Conservation (phyloP, 2,888 invertebrate species). For the Leucophenga montana region DNA sequence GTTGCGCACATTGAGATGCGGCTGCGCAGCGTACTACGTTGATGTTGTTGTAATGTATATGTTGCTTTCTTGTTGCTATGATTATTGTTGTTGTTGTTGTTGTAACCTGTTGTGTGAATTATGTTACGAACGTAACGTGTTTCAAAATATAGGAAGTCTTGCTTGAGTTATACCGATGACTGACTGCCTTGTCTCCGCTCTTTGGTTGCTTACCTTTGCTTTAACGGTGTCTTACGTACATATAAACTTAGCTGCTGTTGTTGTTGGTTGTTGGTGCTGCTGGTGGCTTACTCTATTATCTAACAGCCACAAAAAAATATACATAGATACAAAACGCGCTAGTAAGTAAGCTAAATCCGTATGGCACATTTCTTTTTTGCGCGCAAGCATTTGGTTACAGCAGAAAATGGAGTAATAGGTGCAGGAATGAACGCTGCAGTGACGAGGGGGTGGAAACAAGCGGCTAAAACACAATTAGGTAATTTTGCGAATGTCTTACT, state of each 20-base stretch:
- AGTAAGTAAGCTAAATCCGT: constrained; percentile 27
- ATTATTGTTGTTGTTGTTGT: constrained; percentile 30
- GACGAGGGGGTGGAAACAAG: too few relatives aligned
- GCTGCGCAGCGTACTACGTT: not conserved
- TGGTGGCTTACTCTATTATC: constrained; percentile 49
- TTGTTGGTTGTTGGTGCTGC: constrained; percentile 35
- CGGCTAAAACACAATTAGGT: constrained; percentile 58
- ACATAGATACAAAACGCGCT: constrained; percentile 41
- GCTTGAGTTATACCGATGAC: constrained; percentile 64
- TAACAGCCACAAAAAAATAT: constrained; percentile 50
- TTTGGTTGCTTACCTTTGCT: constrained; percentile 29
- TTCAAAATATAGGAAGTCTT: constrained; percentile 72
- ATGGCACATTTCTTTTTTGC: constrained; percentile 57
- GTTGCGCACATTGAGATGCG: too few relatives aligned
- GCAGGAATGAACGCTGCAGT: constrained; percentile 38
- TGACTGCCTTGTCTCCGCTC: constrained; percentile 20
- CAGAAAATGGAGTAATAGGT: constrained; percentile 55
- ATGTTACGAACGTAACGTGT: constrained; percentile 72
- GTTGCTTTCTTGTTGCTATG: constrained; percentile 32
- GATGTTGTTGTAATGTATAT: not conserved
- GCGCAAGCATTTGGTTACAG: constrained; percentile 41
- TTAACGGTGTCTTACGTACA: constrained; percentile 52
- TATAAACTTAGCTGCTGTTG: constrained; percentile 35
- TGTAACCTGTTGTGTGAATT: constrained; percentile 70
- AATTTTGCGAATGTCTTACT: constrained; percentile 48